These are phyloP conservation scores for Epinephelus coioides DNA, from an alignment of 2,797 vertebrate genomes.

Conservation along the genomic window DNA sequence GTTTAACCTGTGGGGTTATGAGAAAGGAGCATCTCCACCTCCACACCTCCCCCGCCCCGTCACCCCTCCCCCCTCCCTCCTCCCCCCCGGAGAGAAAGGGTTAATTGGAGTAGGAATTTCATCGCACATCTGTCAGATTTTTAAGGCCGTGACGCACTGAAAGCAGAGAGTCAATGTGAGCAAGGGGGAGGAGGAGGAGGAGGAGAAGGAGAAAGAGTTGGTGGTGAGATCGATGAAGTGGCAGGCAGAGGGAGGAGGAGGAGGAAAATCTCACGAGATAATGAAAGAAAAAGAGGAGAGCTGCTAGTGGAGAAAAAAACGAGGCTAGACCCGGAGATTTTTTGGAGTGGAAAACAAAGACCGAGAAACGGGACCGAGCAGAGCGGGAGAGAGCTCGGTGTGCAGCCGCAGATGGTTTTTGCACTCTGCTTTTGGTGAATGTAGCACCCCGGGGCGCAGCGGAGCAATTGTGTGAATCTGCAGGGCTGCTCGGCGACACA, in stretches of 20 bases:
- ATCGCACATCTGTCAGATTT: conserved; percentile 94
- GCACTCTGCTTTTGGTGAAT: conserved; percentile 69
- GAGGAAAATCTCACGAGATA: conserved; percentile 88
- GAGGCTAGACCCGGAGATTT: conserved; percentile 65
- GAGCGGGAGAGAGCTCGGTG: neutral
- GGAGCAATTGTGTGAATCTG: conserved; percentile 81
- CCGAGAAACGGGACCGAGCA: neutral
- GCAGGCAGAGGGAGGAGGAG: conserved; percentile 86
- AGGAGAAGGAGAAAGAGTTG: conserved; percentile 82
- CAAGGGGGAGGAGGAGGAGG: conserved; percentile 56
- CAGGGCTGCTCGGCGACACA: conserved; percentile 75
- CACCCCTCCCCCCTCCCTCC: conserved; percentile 30
- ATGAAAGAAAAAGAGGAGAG: conserved; percentile 86
- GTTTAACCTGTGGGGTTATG: conserved; percentile 76
- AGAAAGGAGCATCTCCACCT: conserved; percentile 72
- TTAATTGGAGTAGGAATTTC: conserved; percentile 92
- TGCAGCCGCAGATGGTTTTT: conserved; percentile 51
- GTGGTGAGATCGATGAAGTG: conserved; percentile 90
- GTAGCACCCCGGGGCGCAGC: conserved; percentile 76
- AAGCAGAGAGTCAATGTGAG: conserved; percentile 83
- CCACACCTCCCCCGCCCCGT: conserved; percentile 20
- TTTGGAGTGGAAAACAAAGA: conserved; percentile 58
- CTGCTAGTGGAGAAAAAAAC: conserved; percentile 71
- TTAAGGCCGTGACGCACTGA: conserved; percentile 91
- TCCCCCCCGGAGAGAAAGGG: conserved; percentile 85